Percentiles rank a stretch among this genome's conserved stretches.
phyloP scores from a whole-genome alignment of 1,140 invertebrate genomes.

The Dryas iulia region DNA sequence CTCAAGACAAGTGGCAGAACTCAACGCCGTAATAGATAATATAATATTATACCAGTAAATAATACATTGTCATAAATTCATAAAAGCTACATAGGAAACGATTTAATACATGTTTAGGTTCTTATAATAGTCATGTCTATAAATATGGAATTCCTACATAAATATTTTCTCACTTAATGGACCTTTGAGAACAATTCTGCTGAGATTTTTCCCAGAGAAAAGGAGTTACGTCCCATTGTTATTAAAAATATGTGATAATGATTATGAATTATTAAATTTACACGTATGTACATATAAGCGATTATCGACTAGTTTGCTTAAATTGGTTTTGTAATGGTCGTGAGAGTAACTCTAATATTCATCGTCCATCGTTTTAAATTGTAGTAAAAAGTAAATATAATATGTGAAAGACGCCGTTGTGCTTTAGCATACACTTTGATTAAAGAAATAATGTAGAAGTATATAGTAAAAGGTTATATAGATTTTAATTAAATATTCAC shows the following conservation, averaged over 20 bases:
- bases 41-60: no score
- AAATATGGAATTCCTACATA: conserved; percentile 1
- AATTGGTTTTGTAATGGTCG: neutral
- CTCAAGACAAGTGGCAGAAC: no score
- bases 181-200: conserved; percentile 16
- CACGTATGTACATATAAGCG: neutral
- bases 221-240: conserved; percentile 13
- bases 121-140: neutral
- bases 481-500: no score
- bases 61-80: no score
- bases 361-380: neutral
- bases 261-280: conserved; percentile 8
- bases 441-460: no score
- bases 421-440: no score
- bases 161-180: conserved; percentile 13
- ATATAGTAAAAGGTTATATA: no score
- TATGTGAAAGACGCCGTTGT: no score
- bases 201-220: conserved; percentile 16
- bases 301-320: neutral
- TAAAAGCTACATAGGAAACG: neutral
- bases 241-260: conserved; percentile 11
- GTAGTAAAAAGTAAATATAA: no score
- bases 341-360: neutral
- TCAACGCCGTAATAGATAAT: no score
- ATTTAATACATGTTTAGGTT: neutral